Base-by-base conservation (phyloP, 2,888 invertebrate genomes). In the Epinotia brunnichana region DNA sequence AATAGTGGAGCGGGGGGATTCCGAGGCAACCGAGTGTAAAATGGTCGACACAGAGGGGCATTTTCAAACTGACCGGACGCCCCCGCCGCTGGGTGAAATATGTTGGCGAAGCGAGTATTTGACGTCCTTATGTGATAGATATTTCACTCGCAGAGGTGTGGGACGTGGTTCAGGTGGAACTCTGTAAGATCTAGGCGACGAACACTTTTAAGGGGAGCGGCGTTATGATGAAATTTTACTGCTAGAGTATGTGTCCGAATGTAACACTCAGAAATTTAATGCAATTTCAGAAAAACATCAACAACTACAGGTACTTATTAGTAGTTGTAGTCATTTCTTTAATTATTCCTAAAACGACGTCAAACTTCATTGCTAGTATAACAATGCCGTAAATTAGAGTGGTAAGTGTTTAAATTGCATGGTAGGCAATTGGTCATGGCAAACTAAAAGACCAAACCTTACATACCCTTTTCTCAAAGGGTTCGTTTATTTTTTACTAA, bases 21-120 rank as follows among this genome's bases (percentile, higher is more conserved):
- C 84, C 83, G 81, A 81, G 80, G 85, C 90, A 88, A 82, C 88
- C 85, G 87, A 87, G 87, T 88, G 91, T 89, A 85, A 90, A 91
- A 92, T 91, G 87, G 87, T 84, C 87, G 89, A 87, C 89, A 86
- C 84, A 83, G 85, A 87, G 87, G 86, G 87, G 86, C 83, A 88
- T 89, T 90, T 89, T 87, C 89, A 83, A 87, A 90, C 84, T 90
- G 91, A 90, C 91, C 89, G 90, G 87, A 79, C 86, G 81, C 76
- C 79, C 79, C 77, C 78, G 76, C 74, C 74, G 78, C 76, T 74
- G 71, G 76, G 79, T 87, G 86, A 90, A 87, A 90, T 89, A 89
- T 88, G 84, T 83, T 82, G 84, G 82, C 83, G 79, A 80, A 75
- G 76, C 82, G 74, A 77, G 77, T 77, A 78, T 84, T 83, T 84